These are phyloP conservation scores for Parthenolecanium corni DNA, from an alignment of 2,888 invertebrate genomes.

Conservation along the genomic window DNA sequence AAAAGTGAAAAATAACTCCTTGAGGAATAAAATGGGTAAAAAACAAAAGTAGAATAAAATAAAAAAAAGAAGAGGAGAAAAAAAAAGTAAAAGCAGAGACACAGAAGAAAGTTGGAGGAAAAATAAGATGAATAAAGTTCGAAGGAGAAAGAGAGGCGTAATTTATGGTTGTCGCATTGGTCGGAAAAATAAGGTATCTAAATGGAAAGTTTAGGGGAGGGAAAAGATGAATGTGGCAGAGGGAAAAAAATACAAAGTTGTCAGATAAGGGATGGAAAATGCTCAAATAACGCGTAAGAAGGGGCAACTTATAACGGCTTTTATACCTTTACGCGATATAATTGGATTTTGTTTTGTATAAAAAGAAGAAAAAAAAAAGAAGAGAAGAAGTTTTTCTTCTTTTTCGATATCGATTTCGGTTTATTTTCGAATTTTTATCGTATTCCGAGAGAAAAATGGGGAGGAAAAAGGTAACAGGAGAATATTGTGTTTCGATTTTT, in stretches of 20 bases:
- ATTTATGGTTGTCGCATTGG: slow-evolving; percentile 26
- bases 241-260: slow-evolving; percentile 26
- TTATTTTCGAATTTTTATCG: slow-evolving; percentile 13
- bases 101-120: background rate
- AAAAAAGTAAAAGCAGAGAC: background rate
- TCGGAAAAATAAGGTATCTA: slow-evolving; percentile 28
- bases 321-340: slow-evolving; percentile 28
- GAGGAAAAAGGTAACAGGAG: too few relatives aligned
- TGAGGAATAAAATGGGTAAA: slow-evolving; percentile 20
- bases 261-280: slow-evolving; percentile 27
- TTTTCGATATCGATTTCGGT: slow-evolving; percentile 23
- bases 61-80: slow-evolving; percentile 6
- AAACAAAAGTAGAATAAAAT: slow-evolving; percentile 7
- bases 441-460: too few relatives aligned
- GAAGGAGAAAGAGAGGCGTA: slow-evolving; percentile 16
- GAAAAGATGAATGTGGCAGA: slow-evolving; percentile 27
- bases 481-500: too few relatives aligned
- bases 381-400: slow-evolving; percentile 3
- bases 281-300: slow-evolving; percentile 27
- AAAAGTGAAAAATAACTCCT: slow-evolving; percentile 18
- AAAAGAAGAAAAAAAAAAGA: too few relatives aligned
- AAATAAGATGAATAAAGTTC: slow-evolving; percentile 1
- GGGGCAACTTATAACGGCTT: slow-evolving; percentile 27
- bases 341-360: slow-evolving; percentile 25
- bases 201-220: slow-evolving; percentile 25